Evolutionary conservation across 2,888 invertebrate species (phyloP).

Genomic region (Cerastis rubricosa): DNA sequence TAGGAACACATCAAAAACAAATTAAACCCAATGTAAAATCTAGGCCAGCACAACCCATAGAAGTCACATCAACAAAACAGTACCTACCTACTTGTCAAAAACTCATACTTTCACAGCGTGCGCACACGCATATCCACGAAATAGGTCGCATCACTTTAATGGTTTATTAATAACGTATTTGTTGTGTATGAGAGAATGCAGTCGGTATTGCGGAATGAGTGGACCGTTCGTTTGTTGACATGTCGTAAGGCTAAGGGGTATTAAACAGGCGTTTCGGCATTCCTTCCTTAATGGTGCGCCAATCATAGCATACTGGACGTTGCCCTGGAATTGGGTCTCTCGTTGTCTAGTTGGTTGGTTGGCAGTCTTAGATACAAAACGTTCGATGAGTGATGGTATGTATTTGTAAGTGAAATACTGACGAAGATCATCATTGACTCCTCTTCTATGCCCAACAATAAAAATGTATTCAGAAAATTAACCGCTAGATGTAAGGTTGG

Average conservation of each 20-base stretch:
- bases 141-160: slow-evolving; percentile 66
- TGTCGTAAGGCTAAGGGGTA: slow-evolving; percentile 17
- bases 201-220: slow-evolving; percentile 32
- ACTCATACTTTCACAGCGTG: slow-evolving; percentile 42
- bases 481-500: background rate
- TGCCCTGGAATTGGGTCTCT: background rate
- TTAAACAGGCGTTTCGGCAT: slow-evolving; percentile 27
- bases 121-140: slow-evolving; percentile 53
- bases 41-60: slow-evolving; percentile 48
- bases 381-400: accelerated
- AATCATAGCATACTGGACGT: background rate
- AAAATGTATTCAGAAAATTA: background rate
- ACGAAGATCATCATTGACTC: background rate
- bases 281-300: slow-evolving; percentile 2
- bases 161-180: slow-evolving; percentile 67
- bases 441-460: background rate
- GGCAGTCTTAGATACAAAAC: background rate
- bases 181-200: slow-evolving; percentile 60
- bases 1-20: slow-evolving; percentile 49
- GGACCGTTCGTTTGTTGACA: slow-evolving; percentile 43
- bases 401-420: background rate
- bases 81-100: slow-evolving; percentile 45
- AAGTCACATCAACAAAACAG: slow-evolving; percentile 50
- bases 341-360: background rate
- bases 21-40: slow-evolving; percentile 26